Base-by-base conservation (phyloP, 2,888 invertebrate species). In the Blastobasis adustella region DNA sequence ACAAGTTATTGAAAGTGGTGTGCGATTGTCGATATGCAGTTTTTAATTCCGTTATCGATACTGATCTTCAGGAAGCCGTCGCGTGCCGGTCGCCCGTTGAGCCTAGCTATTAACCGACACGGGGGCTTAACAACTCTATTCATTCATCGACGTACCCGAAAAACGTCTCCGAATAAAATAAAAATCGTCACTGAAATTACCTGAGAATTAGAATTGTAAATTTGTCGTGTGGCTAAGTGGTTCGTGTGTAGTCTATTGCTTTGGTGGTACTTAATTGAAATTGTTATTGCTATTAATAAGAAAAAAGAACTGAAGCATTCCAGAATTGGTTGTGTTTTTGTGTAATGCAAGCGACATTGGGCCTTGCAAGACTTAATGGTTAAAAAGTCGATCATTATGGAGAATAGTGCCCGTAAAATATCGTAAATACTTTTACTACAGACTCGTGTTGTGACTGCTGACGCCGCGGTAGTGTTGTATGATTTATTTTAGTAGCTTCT, bases 121-220 rank as follows among this genome's bases (percentile, higher is more conserved):
- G 56, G 55, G 56, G 51, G 62, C 68, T 69, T 76, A 79, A 84
- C 82, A 80, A 82, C 83, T 83, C 78, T 79, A 84, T 84, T 79
- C 76, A 80, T 79, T 71, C 71, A 73, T 73, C 72, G 74, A 40
- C 41, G 41, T 40, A 8, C 73, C 69, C 67, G 66, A 69, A 74
- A 71, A 72, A 71, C 71, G 68, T 67, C 67, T 66, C 62, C 61
- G 64, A 65, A 58, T 59, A 55, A 65, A 70, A 67, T 69, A 74
- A 77, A 78, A 77, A 72, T 73, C 66, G 65, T 65, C 62, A 57
- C 42, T 42, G 57, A 59, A 67, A 76, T 78, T 73, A 74, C 74
- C 67, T 66, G 69, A 67, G 64, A 71, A 80, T 81, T 79, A 69
- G 73, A 79, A 79, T 81, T 81, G 79, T 76, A 76, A 76, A 80